Evolutionary conservation across 2,888 invertebrate species (phyloP).

Genomic region (Acleris laterana): DNA sequence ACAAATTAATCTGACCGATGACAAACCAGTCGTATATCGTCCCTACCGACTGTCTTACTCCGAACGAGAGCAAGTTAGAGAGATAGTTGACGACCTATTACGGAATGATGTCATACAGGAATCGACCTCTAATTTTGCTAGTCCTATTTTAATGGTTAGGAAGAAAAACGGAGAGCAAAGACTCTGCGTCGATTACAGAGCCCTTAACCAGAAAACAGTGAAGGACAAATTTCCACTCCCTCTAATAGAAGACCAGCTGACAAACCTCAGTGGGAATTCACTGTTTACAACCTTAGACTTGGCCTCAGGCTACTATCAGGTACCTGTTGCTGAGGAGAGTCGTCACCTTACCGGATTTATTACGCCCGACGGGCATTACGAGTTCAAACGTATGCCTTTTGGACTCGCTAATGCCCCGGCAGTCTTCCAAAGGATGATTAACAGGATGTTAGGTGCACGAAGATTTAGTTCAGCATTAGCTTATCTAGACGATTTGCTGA

Average conservation of each 20-base stretch:
- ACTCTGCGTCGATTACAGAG: background rate
- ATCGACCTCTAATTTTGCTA: background rate
- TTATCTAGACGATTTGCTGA: conserved; percentile 16
- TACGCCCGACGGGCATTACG: no score
- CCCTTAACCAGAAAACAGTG: conserved; percentile 1
- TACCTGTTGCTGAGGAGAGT: no score
- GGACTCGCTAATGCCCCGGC: no score
- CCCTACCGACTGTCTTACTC: background rate
- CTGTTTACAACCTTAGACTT: conserved; percentile 1
- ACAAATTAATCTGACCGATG: background rate
- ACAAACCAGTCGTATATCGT: background rate
- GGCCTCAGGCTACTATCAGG: background rate
- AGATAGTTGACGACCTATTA: background rate
- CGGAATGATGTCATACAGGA: conserved; percentile 2
- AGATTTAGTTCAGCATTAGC: conserved; percentile 19
- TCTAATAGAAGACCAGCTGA: conserved; percentile 3
- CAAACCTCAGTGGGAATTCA: conserved; percentile 3
- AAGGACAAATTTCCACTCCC: conserved; percentile 8
- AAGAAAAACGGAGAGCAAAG: conserved; percentile 1
- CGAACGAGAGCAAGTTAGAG: background rate
- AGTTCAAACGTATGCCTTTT: no score
- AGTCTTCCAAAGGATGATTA: no score
- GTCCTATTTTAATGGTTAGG: conserved; percentile 7
- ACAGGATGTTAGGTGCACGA: conserved; percentile 4
- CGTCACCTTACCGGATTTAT: no score